Percentiles rank a stretch among this genome's conserved stretches.
Conservation (phyloP, 2,113 vertebrate species). For the Caretta caretta region DNA sequence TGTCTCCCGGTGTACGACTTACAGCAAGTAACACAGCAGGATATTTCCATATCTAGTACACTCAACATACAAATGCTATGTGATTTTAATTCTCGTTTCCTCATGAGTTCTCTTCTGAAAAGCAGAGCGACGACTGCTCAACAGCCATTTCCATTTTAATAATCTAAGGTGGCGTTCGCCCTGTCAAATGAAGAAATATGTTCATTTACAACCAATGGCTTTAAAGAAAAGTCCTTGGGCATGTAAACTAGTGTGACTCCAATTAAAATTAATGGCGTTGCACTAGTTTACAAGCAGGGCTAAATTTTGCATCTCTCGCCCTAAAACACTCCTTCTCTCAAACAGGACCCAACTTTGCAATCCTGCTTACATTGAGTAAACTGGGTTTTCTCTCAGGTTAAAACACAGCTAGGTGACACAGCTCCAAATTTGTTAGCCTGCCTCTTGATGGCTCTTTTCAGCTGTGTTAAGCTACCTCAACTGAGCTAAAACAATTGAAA, state of each 20-base stretch:
- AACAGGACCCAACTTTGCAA: background rate
- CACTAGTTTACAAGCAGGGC: background rate
- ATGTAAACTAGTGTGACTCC: background rate
- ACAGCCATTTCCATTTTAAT: background rate
- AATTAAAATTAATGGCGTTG: background rate
- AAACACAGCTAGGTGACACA: rapidly evolving
- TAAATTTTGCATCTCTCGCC: background rate
- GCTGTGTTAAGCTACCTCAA: background rate
- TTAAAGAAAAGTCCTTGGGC: background rate
- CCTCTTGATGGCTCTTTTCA: background rate
- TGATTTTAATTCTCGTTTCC: background rate
- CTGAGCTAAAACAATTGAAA: background rate
- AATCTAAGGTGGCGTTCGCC: background rate
- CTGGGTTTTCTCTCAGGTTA: background rate
- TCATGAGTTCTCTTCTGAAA: background rate
- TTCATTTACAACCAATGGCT: rapidly evolving
- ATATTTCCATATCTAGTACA: background rate
- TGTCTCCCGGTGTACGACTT: background rate
- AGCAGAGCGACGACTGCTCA: background rate
- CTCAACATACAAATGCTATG: rapidly evolving
- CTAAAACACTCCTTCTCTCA: background rate
- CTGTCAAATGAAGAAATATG: background rate
- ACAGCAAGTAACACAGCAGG: rapidly evolving
- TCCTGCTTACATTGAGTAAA: background rate
- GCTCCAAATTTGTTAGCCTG: background rate